These are phyloP conservation scores for Meriones unguiculatus DNA, from an alignment of 2,113 vertebrate genomes.

Conservation along the genomic window DNA sequence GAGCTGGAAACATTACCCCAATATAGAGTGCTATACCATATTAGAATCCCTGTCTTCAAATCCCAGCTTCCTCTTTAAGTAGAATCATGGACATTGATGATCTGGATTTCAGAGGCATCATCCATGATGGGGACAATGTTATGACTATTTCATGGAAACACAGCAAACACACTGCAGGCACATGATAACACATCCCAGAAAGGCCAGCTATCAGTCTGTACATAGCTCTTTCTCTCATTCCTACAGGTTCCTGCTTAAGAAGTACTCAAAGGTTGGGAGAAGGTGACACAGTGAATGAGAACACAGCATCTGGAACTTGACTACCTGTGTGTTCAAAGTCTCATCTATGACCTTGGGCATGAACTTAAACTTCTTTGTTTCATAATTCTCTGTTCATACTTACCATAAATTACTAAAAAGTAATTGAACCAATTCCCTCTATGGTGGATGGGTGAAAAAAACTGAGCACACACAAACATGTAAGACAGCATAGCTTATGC, in stretches of 20 bases:
- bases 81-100: neutral
- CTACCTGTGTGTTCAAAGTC: neutral
- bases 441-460: neutral
- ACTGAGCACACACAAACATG: neutral
- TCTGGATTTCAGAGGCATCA: neutral
- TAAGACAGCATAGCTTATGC: neutral
- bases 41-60: neutral
- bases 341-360: neutral
- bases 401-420: neutral
- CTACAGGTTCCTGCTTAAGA: neutral
- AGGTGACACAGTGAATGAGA: too few species aligned
- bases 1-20: neutral
- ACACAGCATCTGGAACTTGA: neutral
- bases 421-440: neutral
- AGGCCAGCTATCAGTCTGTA: too few species aligned
- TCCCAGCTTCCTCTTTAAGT: neutral
- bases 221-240: rapidly evolving
- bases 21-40: too few species aligned
- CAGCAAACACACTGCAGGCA: rapidly evolving
- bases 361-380: neutral
- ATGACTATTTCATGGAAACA: neutral
- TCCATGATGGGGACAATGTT: neutral
- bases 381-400: neutral
- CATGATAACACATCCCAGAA: neutral
- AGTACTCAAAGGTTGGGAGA: neutral